A percentile compares a stretch with the other conserved stretches of the same genome.
Conservation (phyloP, 1,140 invertebrate genomes). For the Berghia stephanieae region DNA sequence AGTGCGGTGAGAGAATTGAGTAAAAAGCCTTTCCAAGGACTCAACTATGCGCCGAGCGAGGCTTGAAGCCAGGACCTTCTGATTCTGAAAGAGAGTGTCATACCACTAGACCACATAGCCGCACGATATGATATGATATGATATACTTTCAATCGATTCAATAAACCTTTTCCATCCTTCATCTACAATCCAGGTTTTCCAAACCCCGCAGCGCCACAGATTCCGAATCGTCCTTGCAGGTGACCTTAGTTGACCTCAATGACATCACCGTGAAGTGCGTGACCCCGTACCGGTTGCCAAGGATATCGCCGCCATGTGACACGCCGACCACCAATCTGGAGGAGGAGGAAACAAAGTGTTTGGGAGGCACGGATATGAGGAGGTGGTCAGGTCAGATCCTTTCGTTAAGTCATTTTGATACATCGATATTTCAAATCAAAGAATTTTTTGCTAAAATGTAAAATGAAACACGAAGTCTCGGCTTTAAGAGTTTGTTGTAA, state of each 20-base stretch:
- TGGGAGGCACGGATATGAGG: slow-evolving; percentile 44
- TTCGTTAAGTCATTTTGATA: not conserved
- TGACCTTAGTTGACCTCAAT: slow-evolving; percentile 4
- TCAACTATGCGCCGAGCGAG: too few species aligned
- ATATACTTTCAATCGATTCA: too few species aligned
- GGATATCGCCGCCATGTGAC: slow-evolving; percentile 29
- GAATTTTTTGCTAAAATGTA: too few species aligned
- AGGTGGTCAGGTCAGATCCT: slow-evolving; percentile 29
- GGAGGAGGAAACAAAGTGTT: slow-evolving; percentile 37
- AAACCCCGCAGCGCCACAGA: slow-evolving; percentile 21
- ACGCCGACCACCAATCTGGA: slow-evolving; percentile 21
- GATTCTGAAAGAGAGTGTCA: too few species aligned
- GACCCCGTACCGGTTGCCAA: slow-evolving; percentile 43
- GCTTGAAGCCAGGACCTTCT: too few species aligned
- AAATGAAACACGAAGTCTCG: too few species aligned
- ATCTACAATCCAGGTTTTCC: slow-evolving; percentile 33
- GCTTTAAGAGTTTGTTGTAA: too few species aligned
- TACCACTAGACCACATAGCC: too few species aligned
- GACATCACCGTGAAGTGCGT: slow-evolving; percentile 27
- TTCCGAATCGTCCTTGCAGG: not conserved
- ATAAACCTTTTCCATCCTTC: slow-evolving; percentile 7
- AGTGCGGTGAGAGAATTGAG: too few species aligned
- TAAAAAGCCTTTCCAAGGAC: too few species aligned
- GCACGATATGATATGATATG: too few species aligned
- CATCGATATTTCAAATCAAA: not conserved